phyloP scores from a whole-genome alignment of 2,113 vertebrate species.

The Macroglossus sobrinus region DNA sequence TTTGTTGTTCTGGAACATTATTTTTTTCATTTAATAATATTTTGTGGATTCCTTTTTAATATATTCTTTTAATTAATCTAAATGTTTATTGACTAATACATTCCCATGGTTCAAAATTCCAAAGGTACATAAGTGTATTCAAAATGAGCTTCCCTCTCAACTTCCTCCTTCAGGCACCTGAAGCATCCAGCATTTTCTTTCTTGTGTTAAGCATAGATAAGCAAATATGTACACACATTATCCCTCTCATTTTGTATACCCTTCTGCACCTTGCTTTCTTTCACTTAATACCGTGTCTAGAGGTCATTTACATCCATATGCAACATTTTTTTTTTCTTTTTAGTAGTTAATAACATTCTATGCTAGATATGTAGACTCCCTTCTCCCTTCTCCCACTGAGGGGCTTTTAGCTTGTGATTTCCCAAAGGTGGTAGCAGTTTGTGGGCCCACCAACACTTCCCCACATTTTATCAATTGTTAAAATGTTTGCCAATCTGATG shows the following conservation, averaged over 20 bases:
- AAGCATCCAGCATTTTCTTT: neutral
- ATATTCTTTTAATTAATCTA: neutral
- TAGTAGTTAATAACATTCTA: neutral
- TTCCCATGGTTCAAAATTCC: neutral
- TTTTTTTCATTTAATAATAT: neutral
- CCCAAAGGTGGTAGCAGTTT: neutral
- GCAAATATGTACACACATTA: rapidly evolving
- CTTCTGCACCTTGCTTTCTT: neutral
- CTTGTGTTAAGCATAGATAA: neutral
- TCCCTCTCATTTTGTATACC: neutral
- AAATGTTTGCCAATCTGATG: neutral
- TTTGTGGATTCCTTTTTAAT: neutral
- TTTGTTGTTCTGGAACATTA: neutral
- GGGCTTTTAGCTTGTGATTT: neutral
- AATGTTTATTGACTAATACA: neutral
- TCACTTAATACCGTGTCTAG: neutral
- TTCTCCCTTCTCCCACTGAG: neutral
- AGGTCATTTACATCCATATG: neutral
- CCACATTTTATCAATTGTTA: neutral
- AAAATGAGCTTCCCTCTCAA: neutral
- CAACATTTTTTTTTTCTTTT: neutral
- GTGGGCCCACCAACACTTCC: neutral
- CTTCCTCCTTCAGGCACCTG: neutral
- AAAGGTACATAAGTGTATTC: neutral
- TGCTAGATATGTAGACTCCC: neutral